A percentile compares a stretch with the other conserved stretches of the same genome.
Evolutionary conservation across 2,113 vertebrate genomes (phyloP).

Genomic region (Osmerus eperlanus): DNA sequence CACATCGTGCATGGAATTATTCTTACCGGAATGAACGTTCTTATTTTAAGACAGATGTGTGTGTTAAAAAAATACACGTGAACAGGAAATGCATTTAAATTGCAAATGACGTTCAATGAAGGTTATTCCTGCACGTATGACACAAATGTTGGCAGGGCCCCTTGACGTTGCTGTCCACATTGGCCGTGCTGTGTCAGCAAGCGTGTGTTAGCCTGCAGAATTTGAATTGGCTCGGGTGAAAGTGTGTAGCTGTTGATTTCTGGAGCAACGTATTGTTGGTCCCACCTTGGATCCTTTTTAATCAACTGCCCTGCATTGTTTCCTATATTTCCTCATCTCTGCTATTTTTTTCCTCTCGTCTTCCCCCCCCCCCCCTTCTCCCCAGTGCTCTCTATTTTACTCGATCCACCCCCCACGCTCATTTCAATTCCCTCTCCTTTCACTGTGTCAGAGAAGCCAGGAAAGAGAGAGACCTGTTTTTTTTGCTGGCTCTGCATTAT

Average conservation of each 20-base stretch:
- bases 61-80: no score
- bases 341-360: slow-evolving; percentile 1
- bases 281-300: slow-evolving; percentile 36
- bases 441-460: slow-evolving; percentile 63
- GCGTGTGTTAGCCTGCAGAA: slow-evolving; percentile 45
- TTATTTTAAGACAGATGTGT: no score
- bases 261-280: slow-evolving; percentile 24
- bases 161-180: slow-evolving; percentile 34
- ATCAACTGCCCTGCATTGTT: slow-evolving; percentile 20
- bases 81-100: no score
- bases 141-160: not conserved
- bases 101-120: not conserved
- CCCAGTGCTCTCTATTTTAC: slow-evolving; percentile 22
- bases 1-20: no score
- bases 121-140: not conserved
- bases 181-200: slow-evolving; percentile 54
- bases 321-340: slow-evolving; percentile 43
- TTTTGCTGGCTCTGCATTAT: slow-evolving; percentile 76
- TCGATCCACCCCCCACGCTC: slow-evolving; percentile 55
- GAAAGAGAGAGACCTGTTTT: slow-evolving; percentile 47
- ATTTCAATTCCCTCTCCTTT: slow-evolving; percentile 54
- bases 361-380: slow-evolving; percentile 10
- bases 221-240: slow-evolving; percentile 18
- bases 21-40: no score
- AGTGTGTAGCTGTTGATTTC: slow-evolving; percentile 39